A percentile compares a stretch with the other conserved stretches of the same genome.
phyloP scores from a whole-genome alignment of 2,113 vertebrate species.

The Ptyas mucosa region DNA sequence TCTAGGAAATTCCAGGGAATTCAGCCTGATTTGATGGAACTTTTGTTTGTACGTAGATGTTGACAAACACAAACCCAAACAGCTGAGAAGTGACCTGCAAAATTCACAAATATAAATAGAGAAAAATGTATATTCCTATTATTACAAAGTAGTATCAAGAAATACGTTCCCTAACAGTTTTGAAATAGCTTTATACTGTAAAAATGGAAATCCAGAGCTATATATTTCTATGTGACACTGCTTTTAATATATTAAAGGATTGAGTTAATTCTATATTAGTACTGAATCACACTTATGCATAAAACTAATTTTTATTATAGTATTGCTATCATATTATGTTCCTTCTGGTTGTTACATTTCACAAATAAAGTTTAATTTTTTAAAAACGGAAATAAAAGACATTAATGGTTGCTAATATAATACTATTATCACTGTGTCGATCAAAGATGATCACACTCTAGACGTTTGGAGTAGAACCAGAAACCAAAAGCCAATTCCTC shows the following conservation, averaged over 20 bases:
- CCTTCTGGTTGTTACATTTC: neutral
- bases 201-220: neutral
- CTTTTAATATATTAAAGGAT: neutral
- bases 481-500: neutral
- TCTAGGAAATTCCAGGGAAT: neutral
- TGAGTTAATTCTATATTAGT: neutral
- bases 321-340: neutral
- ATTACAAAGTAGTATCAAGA: neutral
- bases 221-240: neutral
- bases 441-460: neutral
- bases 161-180: neutral
- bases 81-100: neutral
- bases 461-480: neutral
- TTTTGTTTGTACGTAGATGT: neutral
- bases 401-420: neutral
- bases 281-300: neutral
- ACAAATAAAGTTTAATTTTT: neutral
- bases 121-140: neutral
- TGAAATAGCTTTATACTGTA: neutral
- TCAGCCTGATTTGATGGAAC: neutral
- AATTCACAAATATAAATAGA: neutral
- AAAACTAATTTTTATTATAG: neutral
- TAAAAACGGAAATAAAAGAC: neutral
- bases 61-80: neutral
- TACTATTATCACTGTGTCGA: neutral